phyloP scores from a whole-genome alignment of 1,140 invertebrate species.

The Sitobion miscanthi region DNA sequence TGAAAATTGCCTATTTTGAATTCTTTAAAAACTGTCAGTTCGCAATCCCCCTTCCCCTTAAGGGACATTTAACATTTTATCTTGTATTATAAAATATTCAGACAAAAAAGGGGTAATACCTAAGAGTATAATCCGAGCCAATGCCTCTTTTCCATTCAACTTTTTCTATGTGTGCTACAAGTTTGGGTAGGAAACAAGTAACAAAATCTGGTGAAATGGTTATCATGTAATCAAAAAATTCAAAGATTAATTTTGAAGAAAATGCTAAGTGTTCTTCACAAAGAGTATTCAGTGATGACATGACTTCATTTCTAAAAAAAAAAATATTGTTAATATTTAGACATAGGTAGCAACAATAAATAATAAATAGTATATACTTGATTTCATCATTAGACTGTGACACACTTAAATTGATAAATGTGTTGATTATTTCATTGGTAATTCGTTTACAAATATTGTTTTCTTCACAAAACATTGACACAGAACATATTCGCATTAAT shows the following conservation, averaged over 20 bases:
- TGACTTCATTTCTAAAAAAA: constrained; percentile 39
- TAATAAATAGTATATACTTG: neutral
- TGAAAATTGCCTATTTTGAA: no score
- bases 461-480: constrained; percentile 48
- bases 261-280: constrained; percentile 51
- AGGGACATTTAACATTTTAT: no score
- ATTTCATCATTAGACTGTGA: constrained; percentile 31
- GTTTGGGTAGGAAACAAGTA: constrained; percentile 46
- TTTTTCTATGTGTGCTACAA: constrained; percentile 41
- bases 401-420: neutral
- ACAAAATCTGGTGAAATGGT: constrained; percentile 24
- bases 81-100: neutral
- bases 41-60: no score
- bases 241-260: constrained; percentile 47
- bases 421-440: neutral
- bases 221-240: constrained; percentile 39
- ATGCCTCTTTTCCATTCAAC: constrained; percentile 55
- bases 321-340: neutral
- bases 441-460: constrained; percentile 45
- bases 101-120: neutral
- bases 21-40: no score
- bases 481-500: constrained; percentile 38
- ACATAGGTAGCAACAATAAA: neutral
- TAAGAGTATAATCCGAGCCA: constrained; percentile 44
- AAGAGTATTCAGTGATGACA: constrained; percentile 22